These are phyloP conservation scores for Nesogale talazaci DNA, from an alignment of 2,113 vertebrate species.

Conservation along the genomic window DNA sequence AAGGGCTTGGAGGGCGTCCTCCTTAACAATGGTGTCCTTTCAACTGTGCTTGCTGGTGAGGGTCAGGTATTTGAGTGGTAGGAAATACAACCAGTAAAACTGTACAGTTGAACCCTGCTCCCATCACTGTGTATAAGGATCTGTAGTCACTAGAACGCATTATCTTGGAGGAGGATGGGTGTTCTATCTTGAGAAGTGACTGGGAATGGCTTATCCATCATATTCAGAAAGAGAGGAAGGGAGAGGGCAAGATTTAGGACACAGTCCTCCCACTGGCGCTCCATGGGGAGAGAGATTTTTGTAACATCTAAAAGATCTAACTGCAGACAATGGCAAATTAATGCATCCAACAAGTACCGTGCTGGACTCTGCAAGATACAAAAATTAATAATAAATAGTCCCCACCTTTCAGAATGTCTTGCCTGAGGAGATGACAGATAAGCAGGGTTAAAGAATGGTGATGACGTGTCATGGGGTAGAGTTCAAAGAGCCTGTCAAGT, in stretches of 20 bases:
- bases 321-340: not conserved
- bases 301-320: slow-evolving; percentile 5
- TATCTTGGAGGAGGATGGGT: slow-evolving; percentile 20
- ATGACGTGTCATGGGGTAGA: not conserved
- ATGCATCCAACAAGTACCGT: not conserved
- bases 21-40: slow-evolving; percentile 91
- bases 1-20: slow-evolving; percentile 91
- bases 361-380: not conserved
- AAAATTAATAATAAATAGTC: slow-evolving; percentile 16
- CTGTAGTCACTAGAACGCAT: not conserved
- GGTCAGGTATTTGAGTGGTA: slow-evolving; percentile 30
- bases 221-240: not conserved
- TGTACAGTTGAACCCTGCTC: not conserved
- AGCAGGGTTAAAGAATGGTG: not conserved
- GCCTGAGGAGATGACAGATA: slow-evolving; percentile 23
- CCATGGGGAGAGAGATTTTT: not conserved
- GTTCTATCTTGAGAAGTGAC: not conserved
- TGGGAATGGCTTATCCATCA: not conserved
- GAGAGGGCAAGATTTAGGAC: slow-evolving; percentile 19
- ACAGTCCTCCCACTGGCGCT: not conserved
- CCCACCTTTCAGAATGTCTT: not conserved
- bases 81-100: not conserved
- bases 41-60: slow-evolving; percentile 92
- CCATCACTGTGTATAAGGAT: not conserved
- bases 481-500: not conserved